Percentiles rank a stretch among this genome's conserved stretches.
Evolutionary conservation across 2,797 vertebrate species (phyloP).

Genomic region (Chelonia mydas): DNA sequence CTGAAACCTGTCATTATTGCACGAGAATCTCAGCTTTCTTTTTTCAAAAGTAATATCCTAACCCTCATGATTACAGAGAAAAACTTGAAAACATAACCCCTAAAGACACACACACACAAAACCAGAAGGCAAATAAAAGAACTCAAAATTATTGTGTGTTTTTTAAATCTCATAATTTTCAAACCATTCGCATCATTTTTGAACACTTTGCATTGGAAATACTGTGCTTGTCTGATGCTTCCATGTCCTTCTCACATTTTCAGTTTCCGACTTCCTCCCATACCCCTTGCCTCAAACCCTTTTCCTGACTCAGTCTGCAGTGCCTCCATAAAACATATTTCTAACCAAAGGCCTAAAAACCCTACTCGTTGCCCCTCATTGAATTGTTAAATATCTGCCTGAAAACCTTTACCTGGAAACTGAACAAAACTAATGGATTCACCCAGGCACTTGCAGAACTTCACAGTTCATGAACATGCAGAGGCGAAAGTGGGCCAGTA

Average conservation of each 20-base stretch:
- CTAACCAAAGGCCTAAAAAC: not conserved
- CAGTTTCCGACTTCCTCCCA: not conserved
- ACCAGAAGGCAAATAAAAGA: not conserved
- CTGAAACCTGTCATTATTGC: not conserved
- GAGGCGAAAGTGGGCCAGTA: too few relatives aligned
- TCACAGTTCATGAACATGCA: not conserved
- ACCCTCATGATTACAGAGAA: not conserved
- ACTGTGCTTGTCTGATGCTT: not conserved
- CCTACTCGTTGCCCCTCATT: not conserved
- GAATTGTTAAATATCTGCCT: not conserved
- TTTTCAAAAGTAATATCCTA: not conserved
- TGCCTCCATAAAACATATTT: not conserved
- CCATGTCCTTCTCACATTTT: accelerated
- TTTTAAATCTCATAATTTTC: not conserved
- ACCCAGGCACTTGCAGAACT: not conserved
- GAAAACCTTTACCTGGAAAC: not conserved
- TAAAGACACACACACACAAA: not conserved
- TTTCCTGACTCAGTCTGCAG: not conserved
- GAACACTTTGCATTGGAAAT: not conserved
- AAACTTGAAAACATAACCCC: not conserved
- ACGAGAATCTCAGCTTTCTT: not conserved
- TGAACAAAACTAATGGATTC: not conserved
- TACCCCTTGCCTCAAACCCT: not conserved
- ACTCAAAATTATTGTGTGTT: not conserved
- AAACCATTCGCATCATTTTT: not conserved